These are phyloP conservation scores for Neocrepidodera transversa DNA, from an alignment of 2,888 invertebrate species.

Conservation along the genomic window DNA sequence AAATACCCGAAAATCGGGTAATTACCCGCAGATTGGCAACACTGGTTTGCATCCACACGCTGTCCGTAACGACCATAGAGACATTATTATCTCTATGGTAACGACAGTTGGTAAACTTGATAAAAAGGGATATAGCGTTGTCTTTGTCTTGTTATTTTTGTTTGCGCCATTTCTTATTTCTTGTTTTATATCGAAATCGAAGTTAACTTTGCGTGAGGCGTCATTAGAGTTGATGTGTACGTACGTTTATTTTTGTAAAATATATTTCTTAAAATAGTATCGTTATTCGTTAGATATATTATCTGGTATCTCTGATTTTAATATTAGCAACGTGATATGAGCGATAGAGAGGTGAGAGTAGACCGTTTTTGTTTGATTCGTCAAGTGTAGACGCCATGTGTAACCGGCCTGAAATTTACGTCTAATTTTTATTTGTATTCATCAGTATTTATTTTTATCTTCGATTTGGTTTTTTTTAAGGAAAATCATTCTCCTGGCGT, in stretches of 20 bases:
- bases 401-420: slow-evolving; percentile 14
- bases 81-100: no score
- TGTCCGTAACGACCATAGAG: no score
- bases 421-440: not conserved
- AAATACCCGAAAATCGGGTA: no score
- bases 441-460: slow-evolving; percentile 12
- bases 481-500: slow-evolving; percentile 54
- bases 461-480: slow-evolving; percentile 39
- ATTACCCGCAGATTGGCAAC: no score
- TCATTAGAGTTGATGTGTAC: slow-evolving; percentile 4
- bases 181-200: no score
- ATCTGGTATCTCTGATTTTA: slow-evolving; percentile 1
- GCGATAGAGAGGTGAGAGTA: slow-evolving; percentile 31
- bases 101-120: no score
- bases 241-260: slow-evolving; percentile 5
- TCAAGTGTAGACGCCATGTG: slow-evolving; percentile 25
- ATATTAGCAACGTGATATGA: no score
- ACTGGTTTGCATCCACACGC: no score
- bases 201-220: slow-evolving; percentile 3
- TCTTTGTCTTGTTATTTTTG: no score
- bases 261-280: not conserved
- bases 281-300: not conserved
- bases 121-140: no score
- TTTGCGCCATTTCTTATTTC: no score
- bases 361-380: slow-evolving; percentile 1